Evolutionary conservation across 1,140 invertebrate genomes (phyloP), one percentile per base, ranked within the genome.

Genomic region (Leptinotarsa lineolata): DNA sequence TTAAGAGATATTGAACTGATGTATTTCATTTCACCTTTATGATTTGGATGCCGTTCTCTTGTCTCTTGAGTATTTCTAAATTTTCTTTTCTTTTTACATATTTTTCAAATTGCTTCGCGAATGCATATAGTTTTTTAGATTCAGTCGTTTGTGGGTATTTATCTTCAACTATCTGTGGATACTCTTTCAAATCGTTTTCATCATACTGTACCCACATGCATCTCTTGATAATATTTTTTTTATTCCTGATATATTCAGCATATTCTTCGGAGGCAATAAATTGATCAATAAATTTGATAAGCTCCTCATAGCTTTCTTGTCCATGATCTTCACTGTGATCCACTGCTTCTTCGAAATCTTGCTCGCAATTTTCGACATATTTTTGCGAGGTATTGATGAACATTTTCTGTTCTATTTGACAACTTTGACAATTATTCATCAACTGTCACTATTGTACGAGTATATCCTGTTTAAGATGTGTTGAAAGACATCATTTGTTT

Each of bases 261-360:
- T 76, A 78, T 63, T 78, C 77, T 67, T 78, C 15, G 15, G 77
- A 77, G n/a, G 60, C 54, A 13, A 78, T 21, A 61, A 78, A 78
- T 45, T 78, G 72, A 48, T 78, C 71, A n/a, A 78, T 70, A 70
- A 77, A 78, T 16, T 63, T 45, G 6, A 72, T 48, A 13, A 78
- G 68, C 18, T 74, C 54, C 21, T 77, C 22, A 4, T 44, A 64
- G 22, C 73, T 68, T 44, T 16, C 48, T 54, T 54, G 24, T 22
- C 71, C 67, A 54, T 71, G 15, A 48, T 30, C 39, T 13, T n/a
- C n/a, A 30, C 39, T 70, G 59, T 16, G 2, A 16, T 18, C 22
- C 20, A 18, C 6, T 21, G 70, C n/a, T 11, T 68, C 21, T 2
- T 70, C 20, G 18, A 59, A 21, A 46, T 13, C 30, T 64, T 21